A percentile compares a stretch with the other conserved stretches of the same genome.
These are phyloP conservation scores for Gyps fulvus DNA, from an alignment of 2,113 vertebrate genomes.

Conservation along the genomic window DNA sequence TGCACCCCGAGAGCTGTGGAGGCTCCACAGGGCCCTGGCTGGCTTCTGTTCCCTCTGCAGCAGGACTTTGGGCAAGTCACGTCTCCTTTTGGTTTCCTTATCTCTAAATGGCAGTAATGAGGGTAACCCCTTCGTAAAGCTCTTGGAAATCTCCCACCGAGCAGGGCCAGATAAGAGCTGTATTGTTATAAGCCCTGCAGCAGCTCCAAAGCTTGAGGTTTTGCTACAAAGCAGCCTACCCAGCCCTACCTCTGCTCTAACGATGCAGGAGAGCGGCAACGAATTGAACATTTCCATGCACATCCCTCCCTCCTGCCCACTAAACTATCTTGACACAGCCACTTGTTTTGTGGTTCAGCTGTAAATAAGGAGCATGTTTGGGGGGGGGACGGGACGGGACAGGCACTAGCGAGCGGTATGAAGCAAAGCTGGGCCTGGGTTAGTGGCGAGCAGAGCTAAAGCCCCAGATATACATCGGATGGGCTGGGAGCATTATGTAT, in stretches of 20 bases:
- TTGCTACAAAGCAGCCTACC: not conserved
- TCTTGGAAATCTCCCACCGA: not conserved
- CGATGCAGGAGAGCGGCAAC: fast-evolving
- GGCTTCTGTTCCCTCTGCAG: not conserved
- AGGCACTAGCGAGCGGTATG: not conserved
- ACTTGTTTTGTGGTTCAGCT: not conserved
- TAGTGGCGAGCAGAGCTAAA: constrained; percentile 19
- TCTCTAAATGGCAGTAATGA: not conserved
- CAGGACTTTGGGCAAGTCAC: not conserved
- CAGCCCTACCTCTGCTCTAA: not conserved
- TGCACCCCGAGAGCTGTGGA: fast-evolving
- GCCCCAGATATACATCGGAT: constrained; percentile 31
- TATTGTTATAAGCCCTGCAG: not conserved
- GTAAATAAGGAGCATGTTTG: not conserved
- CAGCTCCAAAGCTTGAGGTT: not conserved
- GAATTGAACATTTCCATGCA: not conserved
- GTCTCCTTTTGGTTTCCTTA: not conserved
- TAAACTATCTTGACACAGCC: not conserved
- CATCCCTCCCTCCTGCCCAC: not conserved
- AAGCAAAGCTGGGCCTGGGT: not conserved
- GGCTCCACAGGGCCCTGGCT: fast-evolving
- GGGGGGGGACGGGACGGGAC: not conserved
- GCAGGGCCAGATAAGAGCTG: not conserved
- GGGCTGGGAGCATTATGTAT: constrained; percentile 50
- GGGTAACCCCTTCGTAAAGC: not conserved